phyloP scores from a whole-genome alignment of 2,888 invertebrate genomes.

The Chaitophorus viminalis region DNA sequence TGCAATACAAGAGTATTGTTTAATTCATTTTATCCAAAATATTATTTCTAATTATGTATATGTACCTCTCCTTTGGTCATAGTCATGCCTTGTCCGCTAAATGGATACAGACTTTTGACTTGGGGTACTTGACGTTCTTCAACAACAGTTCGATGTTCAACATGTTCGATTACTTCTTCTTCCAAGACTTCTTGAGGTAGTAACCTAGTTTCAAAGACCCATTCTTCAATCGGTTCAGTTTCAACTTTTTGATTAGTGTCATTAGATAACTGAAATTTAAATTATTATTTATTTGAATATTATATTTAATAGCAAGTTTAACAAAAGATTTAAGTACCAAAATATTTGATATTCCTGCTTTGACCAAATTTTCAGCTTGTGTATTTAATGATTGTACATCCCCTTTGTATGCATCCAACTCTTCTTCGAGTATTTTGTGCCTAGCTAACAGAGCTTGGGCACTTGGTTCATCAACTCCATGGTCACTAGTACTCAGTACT shows the following conservation, averaged over 20 bases:
- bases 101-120: conserved; percentile 87
- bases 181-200: conserved; percentile 94
- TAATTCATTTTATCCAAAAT: neutral
- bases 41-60: neutral
- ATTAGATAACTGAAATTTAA: conserved; percentile 69
- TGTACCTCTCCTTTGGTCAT: conserved; percentile 87
- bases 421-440: conserved; percentile 87
- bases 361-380: conserved; percentile 80
- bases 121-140: conserved; percentile 90
- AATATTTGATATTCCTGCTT: conserved; percentile 79
- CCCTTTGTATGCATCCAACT: conserved; percentile 86
- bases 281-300: neutral
- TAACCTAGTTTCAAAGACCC: conserved; percentile 81
- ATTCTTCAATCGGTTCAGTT: conserved; percentile 72
- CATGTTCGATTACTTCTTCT: conserved; percentile 86
- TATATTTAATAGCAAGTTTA: neutral
- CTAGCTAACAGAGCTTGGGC: conserved; percentile 88
- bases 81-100: conserved; percentile 90
- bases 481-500: conserved; percentile 87
- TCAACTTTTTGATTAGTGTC: conserved; percentile 73
- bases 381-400: conserved; percentile 85
- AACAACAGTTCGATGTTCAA: conserved; percentile 85
- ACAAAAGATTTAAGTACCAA: conserved; percentile 68
- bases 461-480: conserved; percentile 91
- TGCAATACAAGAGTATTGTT: conserved; percentile 65